phyloP scores from a whole-genome alignment of 2,113 vertebrate species.

The Chunga burmeisteri region DNA sequence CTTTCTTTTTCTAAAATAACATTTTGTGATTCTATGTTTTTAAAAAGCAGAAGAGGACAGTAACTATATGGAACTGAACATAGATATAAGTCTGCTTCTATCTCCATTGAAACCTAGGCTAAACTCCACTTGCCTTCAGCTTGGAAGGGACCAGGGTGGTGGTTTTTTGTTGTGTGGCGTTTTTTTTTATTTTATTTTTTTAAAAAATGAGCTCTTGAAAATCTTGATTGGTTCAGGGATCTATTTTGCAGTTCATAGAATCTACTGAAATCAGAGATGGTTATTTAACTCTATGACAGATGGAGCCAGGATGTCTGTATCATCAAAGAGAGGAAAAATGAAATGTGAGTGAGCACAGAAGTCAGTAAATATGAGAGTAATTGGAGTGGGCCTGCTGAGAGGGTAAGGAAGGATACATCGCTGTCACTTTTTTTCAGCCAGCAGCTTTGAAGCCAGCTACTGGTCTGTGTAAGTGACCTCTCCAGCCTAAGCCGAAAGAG shows the following conservation, averaged over 20 bases:
- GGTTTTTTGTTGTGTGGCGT: no score
- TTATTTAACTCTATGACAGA: slow-evolving; percentile 68
- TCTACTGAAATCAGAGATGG: slow-evolving; percentile 64
- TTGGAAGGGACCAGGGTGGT: neutral
- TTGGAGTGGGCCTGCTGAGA: slow-evolving; percentile 18
- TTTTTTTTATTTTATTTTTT: neutral
- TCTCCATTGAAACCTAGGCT: neutral
- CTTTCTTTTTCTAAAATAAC: neutral
- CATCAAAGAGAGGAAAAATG: slow-evolving; percentile 68
- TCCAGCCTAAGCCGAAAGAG: neutral
- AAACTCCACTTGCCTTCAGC: neutral
- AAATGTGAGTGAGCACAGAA: slow-evolving; percentile 46
- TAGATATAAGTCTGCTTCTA: neutral
- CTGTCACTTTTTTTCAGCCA: neutral
- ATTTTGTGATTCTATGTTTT: neutral
- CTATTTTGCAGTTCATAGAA: slow-evolving; percentile 49
- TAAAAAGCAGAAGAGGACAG: neutral
- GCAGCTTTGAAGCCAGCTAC: slow-evolving; percentile 71
- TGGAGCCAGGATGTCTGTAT: slow-evolving; percentile 68
- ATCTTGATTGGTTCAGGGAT: neutral
- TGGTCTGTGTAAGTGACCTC: slow-evolving; percentile 59
- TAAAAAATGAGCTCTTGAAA: neutral
- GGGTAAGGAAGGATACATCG: slow-evolving; percentile 15
- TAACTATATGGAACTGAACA: neutral
- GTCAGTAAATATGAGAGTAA: slow-evolving; percentile 63